Evolutionary conservation across 2,888 invertebrate species (phyloP).

Genomic region (Cerastis rubricosa): DNA sequence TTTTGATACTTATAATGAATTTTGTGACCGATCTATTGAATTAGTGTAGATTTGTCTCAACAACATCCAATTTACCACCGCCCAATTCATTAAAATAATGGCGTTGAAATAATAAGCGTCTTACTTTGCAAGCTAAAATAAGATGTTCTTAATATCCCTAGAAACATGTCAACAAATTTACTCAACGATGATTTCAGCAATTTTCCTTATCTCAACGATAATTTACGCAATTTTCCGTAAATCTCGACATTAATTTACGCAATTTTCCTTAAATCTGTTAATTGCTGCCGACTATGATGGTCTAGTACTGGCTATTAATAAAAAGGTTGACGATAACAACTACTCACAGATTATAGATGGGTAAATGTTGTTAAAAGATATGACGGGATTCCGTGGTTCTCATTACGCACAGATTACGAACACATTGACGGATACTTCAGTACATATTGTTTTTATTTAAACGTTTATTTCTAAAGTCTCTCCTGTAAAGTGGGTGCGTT

Average conservation of each 20-base stretch:
- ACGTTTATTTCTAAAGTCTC: no score
- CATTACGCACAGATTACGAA: neutral
- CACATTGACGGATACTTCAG: neutral
- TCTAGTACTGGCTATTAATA: neutral
- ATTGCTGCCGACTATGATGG: neutral
- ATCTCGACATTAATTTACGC: neutral
- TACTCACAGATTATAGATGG: neutral
- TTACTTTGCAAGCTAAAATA: neutral
- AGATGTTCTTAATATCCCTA: neutral
- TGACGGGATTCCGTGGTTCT: neutral
- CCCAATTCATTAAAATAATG: slow-evolving; percentile 8
- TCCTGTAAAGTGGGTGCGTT: neutral
- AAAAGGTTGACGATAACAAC: neutral
- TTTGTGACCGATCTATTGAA: neutral
- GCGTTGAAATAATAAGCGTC: slow-evolving; percentile 3
- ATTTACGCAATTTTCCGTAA: neutral
- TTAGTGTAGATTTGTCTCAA: slow-evolving; percentile 16
- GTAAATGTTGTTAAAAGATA: neutral
- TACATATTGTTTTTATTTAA: neutral
- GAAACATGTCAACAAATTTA: neutral
- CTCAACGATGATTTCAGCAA: neutral
- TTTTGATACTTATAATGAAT: slow-evolving; percentile 7
- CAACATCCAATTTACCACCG: neutral
- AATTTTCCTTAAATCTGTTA: neutral
- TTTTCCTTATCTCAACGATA: neutral